Percentiles rank a stretch among this genome's conserved stretches.
Evolutionary conservation across 2,888 invertebrate genomes (phyloP).

Genomic region (Xestia rhomboidea): DNA sequence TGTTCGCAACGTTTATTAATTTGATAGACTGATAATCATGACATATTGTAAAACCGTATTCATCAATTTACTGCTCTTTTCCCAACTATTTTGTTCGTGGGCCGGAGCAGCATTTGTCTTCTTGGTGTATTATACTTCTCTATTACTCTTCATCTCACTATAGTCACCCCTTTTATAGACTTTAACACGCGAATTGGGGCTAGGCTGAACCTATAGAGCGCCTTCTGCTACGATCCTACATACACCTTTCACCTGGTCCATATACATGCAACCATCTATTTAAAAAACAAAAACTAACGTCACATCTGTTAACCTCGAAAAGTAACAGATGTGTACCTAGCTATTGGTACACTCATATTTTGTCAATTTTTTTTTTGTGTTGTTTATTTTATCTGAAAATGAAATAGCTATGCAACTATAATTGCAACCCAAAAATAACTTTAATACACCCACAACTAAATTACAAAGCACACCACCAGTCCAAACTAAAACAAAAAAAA

Average conservation of each 20-base stretch:
- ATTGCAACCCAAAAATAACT: not conserved
- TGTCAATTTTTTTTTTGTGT: too few species aligned
- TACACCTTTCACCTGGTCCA: not conserved
- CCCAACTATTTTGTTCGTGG: not conserved
- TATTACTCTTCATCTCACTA: not conserved
- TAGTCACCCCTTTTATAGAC: not conserved
- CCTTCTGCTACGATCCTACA: not conserved
- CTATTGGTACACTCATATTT: not conserved
- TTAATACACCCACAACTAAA: not conserved
- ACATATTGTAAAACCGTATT: not conserved
- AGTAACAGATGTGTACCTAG: not conserved
- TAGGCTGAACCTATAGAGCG: not conserved
- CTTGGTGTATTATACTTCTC: not conserved
- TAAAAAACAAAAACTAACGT: not conserved
- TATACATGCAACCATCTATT: not conserved
- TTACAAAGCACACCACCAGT: not conserved
- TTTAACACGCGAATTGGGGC: not conserved
- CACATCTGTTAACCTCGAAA: not conserved
- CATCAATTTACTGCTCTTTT: not conserved
- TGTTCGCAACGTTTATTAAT: not conserved
- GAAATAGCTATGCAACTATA: not conserved
- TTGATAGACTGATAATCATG: not conserved
- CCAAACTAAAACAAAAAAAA: slow-evolving; percentile 14
- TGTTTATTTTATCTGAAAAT: too few species aligned
- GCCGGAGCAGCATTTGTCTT: not conserved